phyloP scores from a whole-genome alignment of 2,113 vertebrate genomes.

The Macquaria ambigua region DNA sequence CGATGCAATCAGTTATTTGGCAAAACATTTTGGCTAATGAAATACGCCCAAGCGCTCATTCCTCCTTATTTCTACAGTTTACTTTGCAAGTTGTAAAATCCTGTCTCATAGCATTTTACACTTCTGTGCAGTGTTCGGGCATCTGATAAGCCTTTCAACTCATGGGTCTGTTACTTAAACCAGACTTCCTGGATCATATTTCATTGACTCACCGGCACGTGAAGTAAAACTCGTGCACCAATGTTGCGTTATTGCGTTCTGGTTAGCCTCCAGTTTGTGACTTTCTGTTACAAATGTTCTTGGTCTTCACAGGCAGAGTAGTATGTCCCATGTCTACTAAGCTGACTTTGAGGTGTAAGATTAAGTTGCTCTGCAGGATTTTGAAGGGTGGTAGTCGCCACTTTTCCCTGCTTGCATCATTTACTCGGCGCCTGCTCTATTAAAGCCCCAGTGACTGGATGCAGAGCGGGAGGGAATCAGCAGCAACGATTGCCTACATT shows the following conservation, averaged over 20 bases:
- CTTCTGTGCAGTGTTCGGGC: neutral
- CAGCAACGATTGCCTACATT: conserved; percentile 20
- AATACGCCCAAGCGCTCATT: neutral
- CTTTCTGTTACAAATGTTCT: neutral
- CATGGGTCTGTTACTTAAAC: neutral
- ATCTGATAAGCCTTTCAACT: neutral
- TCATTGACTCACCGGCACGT: neutral
- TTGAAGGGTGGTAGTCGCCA: neutral
- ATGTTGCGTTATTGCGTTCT: too few relatives aligned
- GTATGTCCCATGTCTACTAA: neutral
- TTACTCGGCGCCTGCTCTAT: conserved; percentile 12
- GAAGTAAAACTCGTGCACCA: neutral
- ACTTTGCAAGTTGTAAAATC: neutral
- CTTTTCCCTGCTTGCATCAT: conserved; percentile 21
- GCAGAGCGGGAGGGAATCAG: conserved; percentile 38
- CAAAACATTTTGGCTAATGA: neutral
- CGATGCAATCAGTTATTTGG: neutral
- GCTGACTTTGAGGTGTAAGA: neutral
- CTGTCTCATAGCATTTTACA: neutral
- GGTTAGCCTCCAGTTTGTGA: neutral
- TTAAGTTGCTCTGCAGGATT: neutral
- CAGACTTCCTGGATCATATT: neutral
- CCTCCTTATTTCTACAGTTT: neutral
- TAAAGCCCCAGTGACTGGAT: conserved; percentile 33
- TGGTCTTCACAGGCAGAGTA: too few relatives aligned